Evolutionary conservation across 2,888 invertebrate species (phyloP), one percentile per base, ranked within the genome.

Genomic region (Meghimatium bilineatum): DNA sequence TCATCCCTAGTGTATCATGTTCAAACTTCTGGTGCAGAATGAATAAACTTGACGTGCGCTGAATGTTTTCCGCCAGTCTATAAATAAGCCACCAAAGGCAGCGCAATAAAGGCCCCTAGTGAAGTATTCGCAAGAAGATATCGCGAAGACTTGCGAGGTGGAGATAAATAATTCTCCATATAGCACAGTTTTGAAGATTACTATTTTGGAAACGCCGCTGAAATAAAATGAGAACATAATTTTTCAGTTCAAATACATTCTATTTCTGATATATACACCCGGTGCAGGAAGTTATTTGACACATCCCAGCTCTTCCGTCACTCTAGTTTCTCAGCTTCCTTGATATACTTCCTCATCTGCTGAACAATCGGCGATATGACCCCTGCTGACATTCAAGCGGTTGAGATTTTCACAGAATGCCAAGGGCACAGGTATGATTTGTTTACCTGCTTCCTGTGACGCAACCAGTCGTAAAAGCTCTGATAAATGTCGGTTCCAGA

Each of bases 391-490:
- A 67, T 78, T 77, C 77, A 77, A 71, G 71, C 49, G 26, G 49
- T n/a, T 38, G 77, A 38, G 67, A 69, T 60, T 71, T 77, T 56
- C 78, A 69, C 77, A 77, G 77, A 77, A 78, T 83, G 77, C 77
- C 83, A 71, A 83, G 71, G 66, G 77, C 69, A 67, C 83, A 83
- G 83, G 77, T 77, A 78, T 56, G 69, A 83, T 75, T 75, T 83
- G 78, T 83, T 83, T 83, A 83, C 78, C 78, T 75, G 82, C 23
- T 82, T 82, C 82, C 82, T 82, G 82, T 82, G 82, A 75, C 75
- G 67, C 34, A 60, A 66, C 75, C 49, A 75, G 75, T 76, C 75
- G 82, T 76, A 76, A 82, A 82, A 76, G 72, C 76, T 49, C 63
- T 34, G 38, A 82, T 67, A 76, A 34, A 72, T 76, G 44, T 67